Evolutionary conservation across 2,888 invertebrate species (phyloP).

Genomic region (Lithosia quadra): DNA sequence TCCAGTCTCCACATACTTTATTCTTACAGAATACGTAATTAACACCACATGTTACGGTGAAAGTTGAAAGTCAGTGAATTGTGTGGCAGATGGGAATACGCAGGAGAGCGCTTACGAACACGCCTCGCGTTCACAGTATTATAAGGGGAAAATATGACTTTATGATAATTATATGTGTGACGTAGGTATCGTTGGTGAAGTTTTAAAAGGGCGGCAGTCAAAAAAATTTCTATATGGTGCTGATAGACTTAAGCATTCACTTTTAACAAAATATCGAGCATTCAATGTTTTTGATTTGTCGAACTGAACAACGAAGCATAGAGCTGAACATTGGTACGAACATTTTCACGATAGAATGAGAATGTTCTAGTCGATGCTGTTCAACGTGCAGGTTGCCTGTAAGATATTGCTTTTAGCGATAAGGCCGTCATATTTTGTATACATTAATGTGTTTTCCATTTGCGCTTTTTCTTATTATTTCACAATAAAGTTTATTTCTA

Average conservation of each 20-base stretch:
- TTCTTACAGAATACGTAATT: conserved; percentile 10
- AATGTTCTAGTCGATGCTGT: too few species aligned
- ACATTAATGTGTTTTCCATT: too few species aligned
- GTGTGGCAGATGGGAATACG: conserved; percentile 11
- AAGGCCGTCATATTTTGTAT: too few species aligned
- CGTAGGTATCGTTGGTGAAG: background rate
- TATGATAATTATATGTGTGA: conserved; percentile 3
- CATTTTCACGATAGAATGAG: too few species aligned
- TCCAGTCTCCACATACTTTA: background rate
- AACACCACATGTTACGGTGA: conserved; percentile 13
- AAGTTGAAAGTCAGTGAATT: conserved; percentile 18
- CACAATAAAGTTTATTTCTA: too few species aligned
- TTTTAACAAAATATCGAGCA: background rate
- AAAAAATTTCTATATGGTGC: background rate
- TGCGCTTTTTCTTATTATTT: too few species aligned
- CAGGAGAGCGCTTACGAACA: conserved; percentile 10
- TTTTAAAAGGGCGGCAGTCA: background rate
- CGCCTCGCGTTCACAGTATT: background rate
- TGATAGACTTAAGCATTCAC: background rate
- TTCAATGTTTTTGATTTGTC: too few species aligned
- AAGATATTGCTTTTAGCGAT: too few species aligned
- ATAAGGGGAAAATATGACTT: conserved; percentile 4
- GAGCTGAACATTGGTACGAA: too few species aligned
- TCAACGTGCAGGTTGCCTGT: too few species aligned
- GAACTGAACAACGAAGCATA: too few species aligned